Conservation (phyloP, 2,888 invertebrate genomes). For the Sphecodes monilicornis region DNA sequence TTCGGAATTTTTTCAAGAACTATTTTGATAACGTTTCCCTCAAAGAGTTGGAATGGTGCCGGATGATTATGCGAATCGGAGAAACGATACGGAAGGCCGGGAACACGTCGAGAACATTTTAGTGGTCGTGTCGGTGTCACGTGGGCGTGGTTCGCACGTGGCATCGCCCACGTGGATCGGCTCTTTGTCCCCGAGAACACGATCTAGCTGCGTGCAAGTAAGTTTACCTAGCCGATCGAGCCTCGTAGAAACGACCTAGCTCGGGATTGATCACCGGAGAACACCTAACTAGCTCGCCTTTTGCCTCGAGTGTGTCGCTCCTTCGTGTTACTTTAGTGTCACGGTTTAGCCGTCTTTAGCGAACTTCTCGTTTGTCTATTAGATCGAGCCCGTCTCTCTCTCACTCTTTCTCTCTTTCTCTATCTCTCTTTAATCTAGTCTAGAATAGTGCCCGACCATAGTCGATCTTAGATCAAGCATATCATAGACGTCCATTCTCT, state of each 20-base stretch:
- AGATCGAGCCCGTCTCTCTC: slow-evolving; percentile 15
- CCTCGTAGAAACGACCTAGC: slow-evolving; percentile 46
- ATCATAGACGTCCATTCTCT: slow-evolving; percentile 2
- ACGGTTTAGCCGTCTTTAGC: slow-evolving; percentile 24
- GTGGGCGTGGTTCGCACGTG: slow-evolving; percentile 60
- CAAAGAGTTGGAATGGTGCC: background rate
- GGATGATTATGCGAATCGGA: too few species aligned
- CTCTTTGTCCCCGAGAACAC: slow-evolving; percentile 74
- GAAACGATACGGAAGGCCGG: slow-evolving; percentile 73
- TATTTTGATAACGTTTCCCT: background rate
- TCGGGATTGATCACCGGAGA: slow-evolving; percentile 35
- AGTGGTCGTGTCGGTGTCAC: slow-evolving; percentile 71
- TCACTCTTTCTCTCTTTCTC: background rate
- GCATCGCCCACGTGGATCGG: slow-evolving; percentile 63
- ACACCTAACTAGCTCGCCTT: slow-evolving; percentile 66
- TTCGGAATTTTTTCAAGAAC: fast-evolving
- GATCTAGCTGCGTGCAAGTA: slow-evolving; percentile 76
- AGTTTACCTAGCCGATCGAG: slow-evolving; percentile 56
- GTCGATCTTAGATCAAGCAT: slow-evolving; percentile 46
- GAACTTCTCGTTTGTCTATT: slow-evolving; percentile 30
- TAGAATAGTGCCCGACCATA: slow-evolving; percentile 31
- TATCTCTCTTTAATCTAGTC: background rate
- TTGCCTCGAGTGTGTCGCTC: slow-evolving; percentile 66
- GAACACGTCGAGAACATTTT: slow-evolving; percentile 69
- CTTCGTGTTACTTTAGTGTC: slow-evolving; percentile 19